Evolutionary conservation across 1,140 invertebrate species (phyloP).

Genomic region (Patella vulgata): DNA sequence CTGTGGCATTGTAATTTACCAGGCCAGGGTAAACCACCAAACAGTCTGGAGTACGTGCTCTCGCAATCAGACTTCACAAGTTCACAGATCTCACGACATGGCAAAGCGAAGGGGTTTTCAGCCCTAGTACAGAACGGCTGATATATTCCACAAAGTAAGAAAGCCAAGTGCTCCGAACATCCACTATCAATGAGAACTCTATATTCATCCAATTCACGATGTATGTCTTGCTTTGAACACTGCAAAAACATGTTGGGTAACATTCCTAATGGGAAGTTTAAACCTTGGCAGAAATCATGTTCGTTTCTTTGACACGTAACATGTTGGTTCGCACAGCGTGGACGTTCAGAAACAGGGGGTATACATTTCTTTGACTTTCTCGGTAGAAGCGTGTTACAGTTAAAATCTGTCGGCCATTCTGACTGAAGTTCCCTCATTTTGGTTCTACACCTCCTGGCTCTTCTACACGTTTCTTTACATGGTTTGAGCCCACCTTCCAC

Average conservation of each 20-base stretch:
- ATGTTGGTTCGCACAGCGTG: not conserved
- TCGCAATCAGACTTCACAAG: slow-evolving; percentile 23
- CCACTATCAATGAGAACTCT: slow-evolving; percentile 15
- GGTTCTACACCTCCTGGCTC: slow-evolving; percentile 20
- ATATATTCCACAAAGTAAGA: slow-evolving; percentile 42
- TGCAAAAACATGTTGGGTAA: slow-evolving; percentile 47
- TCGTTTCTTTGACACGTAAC: slow-evolving; percentile 32
- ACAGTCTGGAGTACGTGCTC: slow-evolving; percentile 19
- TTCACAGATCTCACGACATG: slow-evolving; percentile 43
- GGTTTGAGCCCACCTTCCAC: slow-evolving; percentile 14
- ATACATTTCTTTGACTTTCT: slow-evolving; percentile 21
- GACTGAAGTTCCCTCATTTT: slow-evolving; percentile 16
- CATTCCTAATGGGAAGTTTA: slow-evolving; percentile 26
- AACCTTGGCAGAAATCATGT: slow-evolving; percentile 15
- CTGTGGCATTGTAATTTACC: slow-evolving; percentile 53
- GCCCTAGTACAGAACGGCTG: slow-evolving; percentile 32
- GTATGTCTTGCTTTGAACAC: slow-evolving; percentile 20
- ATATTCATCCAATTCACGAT: slow-evolving; percentile 32
- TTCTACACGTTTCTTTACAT: slow-evolving; percentile 40
- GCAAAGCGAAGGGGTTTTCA: slow-evolving; percentile 29
- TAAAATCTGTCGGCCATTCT: slow-evolving; percentile 33
- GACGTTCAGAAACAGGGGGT: slow-evolving; percentile 4
- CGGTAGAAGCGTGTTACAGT: slow-evolving; percentile 27
- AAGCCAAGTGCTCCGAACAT: slow-evolving; percentile 30
- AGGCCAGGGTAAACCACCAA: slow-evolving; percentile 42